phyloP scores from a whole-genome alignment of 1,140 invertebrate species.

The Monochamus saltuarius region DNA sequence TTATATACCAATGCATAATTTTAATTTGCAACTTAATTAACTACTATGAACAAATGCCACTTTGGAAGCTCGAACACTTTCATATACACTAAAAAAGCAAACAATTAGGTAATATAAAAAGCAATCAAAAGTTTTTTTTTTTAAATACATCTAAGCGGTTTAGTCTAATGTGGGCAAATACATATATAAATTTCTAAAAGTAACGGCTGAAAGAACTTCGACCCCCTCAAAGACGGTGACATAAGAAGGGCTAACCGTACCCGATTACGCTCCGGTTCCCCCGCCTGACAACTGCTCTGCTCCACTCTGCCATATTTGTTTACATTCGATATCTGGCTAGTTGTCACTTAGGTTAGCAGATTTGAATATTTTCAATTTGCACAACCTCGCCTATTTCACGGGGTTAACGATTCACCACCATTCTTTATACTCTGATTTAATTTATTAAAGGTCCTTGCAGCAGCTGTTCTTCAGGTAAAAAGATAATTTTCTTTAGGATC shows the following conservation, averaged over 20 bases:
- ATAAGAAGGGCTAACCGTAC: slow-evolving; percentile 23
- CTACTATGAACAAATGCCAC: no score
- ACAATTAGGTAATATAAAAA: no score
- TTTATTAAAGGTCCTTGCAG: slow-evolving; percentile 21
- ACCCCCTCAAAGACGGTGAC: slow-evolving; percentile 29
- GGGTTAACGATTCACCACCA: neutral
- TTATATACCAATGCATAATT: no score
- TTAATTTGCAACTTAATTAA: no score
- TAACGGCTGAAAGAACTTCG: slow-evolving; percentile 1
- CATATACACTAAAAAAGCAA: no score
- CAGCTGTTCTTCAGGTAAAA: slow-evolving; percentile 21
- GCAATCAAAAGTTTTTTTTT: no score
- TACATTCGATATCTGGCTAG: slow-evolving; percentile 36
- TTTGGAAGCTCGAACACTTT: no score
- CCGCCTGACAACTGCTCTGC: slow-evolving; percentile 20
- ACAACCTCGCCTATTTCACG: neutral
- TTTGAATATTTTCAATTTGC: slow-evolving; percentile 4
- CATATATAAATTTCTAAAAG: no score
- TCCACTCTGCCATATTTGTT: slow-evolving; percentile 42
- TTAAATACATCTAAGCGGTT: no score
- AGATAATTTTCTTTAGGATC: slow-evolving; percentile 32
- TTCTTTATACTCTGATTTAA: slow-evolving; percentile 9
- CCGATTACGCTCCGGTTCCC: slow-evolving; percentile 35
- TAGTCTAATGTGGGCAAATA: no score
- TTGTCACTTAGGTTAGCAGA: slow-evolving; percentile 21